Evolutionary conservation across 2,888 invertebrate species (phyloP).

Genomic region (Leptura quadrifasciata): DNA sequence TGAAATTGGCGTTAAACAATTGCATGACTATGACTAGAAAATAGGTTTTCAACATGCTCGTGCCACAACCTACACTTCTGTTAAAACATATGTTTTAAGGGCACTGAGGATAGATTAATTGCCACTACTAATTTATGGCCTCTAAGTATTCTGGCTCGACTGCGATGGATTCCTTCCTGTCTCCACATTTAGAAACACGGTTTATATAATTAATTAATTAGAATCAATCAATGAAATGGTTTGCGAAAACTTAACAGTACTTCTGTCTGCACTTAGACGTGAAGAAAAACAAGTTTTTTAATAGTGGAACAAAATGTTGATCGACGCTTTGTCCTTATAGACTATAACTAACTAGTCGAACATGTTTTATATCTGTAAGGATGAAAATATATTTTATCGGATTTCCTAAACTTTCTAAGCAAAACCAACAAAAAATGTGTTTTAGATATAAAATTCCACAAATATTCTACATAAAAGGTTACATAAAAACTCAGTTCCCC

Average conservation of each 20-base stretch:
- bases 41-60: not conserved
- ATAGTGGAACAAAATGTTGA: not conserved
- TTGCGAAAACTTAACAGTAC: not conserved
- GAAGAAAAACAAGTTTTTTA: not conserved
- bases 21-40: not conserved
- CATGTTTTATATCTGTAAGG: too few relatives aligned
- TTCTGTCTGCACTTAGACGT: not conserved
- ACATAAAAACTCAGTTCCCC: too few relatives aligned
- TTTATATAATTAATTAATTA: not conserved
- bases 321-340: not conserved
- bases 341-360: not conserved
- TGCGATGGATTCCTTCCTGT: not conserved
- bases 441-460: too few relatives aligned
- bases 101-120: not conserved
- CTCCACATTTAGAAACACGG: not conserved
- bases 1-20: not conserved
- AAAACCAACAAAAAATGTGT: too few relatives aligned
- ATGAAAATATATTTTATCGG: too few relatives aligned
- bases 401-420: too few relatives aligned
- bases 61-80: not conserved
- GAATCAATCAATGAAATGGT: not conserved
- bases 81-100: not conserved
- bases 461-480: too few relatives aligned
- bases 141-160: not conserved
- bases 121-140: not conserved